phyloP scores from a whole-genome alignment of 2,113 vertebrate genomes.

The Baryphthengus martii region DNA sequence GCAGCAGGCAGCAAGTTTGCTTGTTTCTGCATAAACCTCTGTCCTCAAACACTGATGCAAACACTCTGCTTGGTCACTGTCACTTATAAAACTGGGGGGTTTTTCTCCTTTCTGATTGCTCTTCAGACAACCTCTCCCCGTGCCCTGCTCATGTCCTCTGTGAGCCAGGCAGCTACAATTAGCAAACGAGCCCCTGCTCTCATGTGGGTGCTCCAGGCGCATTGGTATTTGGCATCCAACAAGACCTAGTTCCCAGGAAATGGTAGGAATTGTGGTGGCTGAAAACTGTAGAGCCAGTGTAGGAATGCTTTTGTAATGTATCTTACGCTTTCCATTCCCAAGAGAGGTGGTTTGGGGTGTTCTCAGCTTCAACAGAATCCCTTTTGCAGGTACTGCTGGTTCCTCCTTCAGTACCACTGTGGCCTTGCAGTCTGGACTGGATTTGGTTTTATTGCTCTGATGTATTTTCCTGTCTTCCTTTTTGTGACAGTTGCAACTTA shows the following conservation, averaged over 20 bases:
- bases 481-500: background rate
- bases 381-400: background rate
- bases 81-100: background rate
- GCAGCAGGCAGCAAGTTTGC: background rate
- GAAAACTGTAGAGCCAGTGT: background rate
- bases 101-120: background rate
- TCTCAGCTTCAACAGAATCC: background rate
- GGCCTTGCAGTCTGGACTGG: background rate
- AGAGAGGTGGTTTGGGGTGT: background rate
- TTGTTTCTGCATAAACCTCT: background rate
- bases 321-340: background rate
- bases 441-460: background rate
- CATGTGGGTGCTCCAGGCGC: rapidly evolving
- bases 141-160: background rate
- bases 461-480: background rate
- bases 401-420: background rate
- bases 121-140: background rate
- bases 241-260: background rate
- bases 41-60: background rate
- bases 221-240: background rate
- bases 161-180: background rate
- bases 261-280: background rate
- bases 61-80: background rate
- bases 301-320: background rate
- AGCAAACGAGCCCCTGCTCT: background rate